A percentile compares a stretch with the other conserved stretches of the same genome.
These are phyloP conservation scores for Florisuga fusca DNA, from an alignment of 2,797 vertebrate genomes.

Conservation along the genomic window DNA sequence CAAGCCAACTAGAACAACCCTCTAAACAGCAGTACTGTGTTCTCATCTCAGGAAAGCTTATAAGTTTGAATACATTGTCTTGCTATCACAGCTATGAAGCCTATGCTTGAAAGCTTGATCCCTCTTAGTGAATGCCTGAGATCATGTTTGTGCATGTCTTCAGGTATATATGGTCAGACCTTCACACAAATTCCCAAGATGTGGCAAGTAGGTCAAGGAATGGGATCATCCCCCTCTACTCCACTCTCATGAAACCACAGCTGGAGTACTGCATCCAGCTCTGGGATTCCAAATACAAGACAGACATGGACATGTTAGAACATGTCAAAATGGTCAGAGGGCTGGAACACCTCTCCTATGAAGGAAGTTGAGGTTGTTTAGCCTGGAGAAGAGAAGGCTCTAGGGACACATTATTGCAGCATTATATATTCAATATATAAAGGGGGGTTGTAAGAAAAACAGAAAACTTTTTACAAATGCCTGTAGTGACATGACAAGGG, in stretches of 20 bases:
- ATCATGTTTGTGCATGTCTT: background rate
- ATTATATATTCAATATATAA: background rate
- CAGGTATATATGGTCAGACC: background rate
- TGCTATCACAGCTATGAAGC: background rate
- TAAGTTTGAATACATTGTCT: background rate
- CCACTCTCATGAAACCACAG: fast-evolving
- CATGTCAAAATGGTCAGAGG: fast-evolving
- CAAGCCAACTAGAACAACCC: background rate
- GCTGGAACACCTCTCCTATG: too few relatives aligned
- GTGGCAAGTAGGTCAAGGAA: background rate
- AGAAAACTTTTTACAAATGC: background rate
- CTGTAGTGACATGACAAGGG: background rate
- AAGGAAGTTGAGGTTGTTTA: background rate
- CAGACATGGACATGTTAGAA: background rate
- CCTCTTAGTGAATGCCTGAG: background rate
- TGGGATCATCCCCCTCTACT: background rate
- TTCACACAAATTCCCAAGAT: background rate
- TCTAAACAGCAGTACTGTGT: background rate
- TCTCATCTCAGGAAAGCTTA: background rate
- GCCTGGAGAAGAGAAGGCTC: background rate
- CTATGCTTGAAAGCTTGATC: background rate
- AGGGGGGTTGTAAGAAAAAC: background rate
- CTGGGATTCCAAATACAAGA: background rate
- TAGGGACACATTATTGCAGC: background rate
- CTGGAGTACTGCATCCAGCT: background rate